A percentile compares a stretch with the other conserved stretches of the same genome.
Evolutionary conservation across 2,797 vertebrate genomes (phyloP).

Genomic region (Urosaurus nigricauda): DNA sequence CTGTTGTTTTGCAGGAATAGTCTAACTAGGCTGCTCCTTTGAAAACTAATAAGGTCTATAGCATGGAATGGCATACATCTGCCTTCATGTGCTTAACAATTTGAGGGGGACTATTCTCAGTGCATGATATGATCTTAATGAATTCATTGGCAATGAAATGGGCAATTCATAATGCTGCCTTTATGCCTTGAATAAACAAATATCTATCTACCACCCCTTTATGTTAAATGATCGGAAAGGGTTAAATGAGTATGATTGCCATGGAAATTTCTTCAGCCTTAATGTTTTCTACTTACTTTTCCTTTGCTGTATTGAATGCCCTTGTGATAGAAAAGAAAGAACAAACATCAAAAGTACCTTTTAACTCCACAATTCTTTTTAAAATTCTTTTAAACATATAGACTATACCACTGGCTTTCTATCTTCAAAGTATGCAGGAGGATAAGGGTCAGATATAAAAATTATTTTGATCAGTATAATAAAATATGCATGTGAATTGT

Average conservation of each 20-base stretch:
- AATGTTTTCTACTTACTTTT: conserved; percentile 74
- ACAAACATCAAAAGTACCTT: conserved; percentile 87
- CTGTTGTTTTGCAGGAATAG: too few species aligned
- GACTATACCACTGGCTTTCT: conserved; percentile 82
- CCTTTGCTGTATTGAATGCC: conserved; percentile 76
- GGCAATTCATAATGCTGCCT: conserved; percentile 26
- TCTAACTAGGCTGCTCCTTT: too few species aligned
- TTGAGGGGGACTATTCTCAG: not conserved
- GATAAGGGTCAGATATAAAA: conserved; percentile 81
- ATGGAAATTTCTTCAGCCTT: conserved; percentile 77
- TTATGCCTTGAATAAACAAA: not conserved
- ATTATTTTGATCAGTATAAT: conserved; percentile 81
- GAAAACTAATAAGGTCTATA: not conserved
- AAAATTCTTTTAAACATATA: conserved; percentile 86
- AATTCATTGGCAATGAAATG: conserved; percentile 17
- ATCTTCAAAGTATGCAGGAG: conserved; percentile 82
- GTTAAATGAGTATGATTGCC: conserved; percentile 77
- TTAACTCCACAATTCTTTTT: conserved; percentile 85
- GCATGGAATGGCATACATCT: not conserved
- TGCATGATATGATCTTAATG: not conserved
- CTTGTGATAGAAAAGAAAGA: conserved; percentile 83
- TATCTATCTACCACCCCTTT: conserved; percentile 52
- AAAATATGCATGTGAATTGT: conserved; percentile 83
- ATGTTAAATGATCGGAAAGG: conserved; percentile 68
- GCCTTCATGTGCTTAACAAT: not conserved